A percentile compares a stretch with the other conserved stretches of the same genome.
phyloP scores from a whole-genome alignment of 2,888 invertebrate genomes.

The Oscheius myriophilus region DNA sequence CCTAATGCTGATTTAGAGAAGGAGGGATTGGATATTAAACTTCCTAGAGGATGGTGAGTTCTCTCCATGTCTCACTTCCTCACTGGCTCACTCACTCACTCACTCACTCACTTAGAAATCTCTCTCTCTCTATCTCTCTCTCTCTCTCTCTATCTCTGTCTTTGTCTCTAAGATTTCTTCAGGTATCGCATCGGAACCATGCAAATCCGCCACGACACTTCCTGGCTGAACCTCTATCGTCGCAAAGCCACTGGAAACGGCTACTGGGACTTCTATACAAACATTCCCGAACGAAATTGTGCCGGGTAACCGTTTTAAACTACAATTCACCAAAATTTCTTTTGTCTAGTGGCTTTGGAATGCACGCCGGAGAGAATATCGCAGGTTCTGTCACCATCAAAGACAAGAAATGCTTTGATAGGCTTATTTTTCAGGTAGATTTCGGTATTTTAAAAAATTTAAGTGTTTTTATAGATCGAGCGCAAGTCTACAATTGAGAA shows the following conservation, averaged over 20 bases:
- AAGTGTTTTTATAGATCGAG: constrained; percentile 40
- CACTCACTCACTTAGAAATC: too few species aligned
- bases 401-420: constrained; percentile 69
- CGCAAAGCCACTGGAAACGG: constrained; percentile 65
- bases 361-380: constrained; percentile 69
- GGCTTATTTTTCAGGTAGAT: constrained; percentile 65
- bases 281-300: constrained; percentile 69
- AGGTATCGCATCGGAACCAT: constrained; percentile 67
- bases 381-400: constrained; percentile 68
- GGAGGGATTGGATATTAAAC: constrained; percentile 66
- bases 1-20: constrained; percentile 55
- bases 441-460: not conserved
- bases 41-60: constrained; percentile 64
- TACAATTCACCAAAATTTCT: constrained; percentile 1
- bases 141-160: too few species aligned
- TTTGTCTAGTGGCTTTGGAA: constrained; percentile 63
- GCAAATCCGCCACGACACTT: constrained; percentile 65
- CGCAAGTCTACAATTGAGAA: constrained; percentile 66
- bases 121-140: too few species aligned
- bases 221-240: constrained; percentile 68
- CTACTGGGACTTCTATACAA: constrained; percentile 70
- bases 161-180: not conserved
- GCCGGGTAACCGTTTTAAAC: constrained; percentile 57
- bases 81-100: too few species aligned
- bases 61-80: too few species aligned